These are phyloP conservation scores for Oncorhynchus gorbuscha DNA, from an alignment of 2,113 vertebrate species.

Conservation along the genomic window DNA sequence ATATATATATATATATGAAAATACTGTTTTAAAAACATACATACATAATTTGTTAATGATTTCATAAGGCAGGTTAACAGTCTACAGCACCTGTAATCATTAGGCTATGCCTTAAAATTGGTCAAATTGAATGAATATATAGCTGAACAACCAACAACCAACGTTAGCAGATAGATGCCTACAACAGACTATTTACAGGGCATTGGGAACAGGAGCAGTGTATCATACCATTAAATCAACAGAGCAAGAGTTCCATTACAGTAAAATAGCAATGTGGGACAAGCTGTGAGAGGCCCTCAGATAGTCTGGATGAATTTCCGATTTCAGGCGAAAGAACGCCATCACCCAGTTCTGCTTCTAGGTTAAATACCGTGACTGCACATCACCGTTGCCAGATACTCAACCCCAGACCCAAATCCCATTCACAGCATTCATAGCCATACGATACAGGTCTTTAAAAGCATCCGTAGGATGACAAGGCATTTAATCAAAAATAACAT, in stretches of 20 bases:
- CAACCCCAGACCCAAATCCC: background rate
- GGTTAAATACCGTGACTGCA: conserved; percentile 70
- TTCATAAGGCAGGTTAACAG: background rate
- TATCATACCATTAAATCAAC: conserved; percentile 31
- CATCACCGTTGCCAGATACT: conserved; percentile 37
- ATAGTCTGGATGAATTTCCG: background rate
- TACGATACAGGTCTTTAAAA: background rate
- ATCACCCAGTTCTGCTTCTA: background rate
- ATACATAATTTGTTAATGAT: background rate
- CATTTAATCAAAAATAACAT: background rate
- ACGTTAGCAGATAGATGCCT: conserved; percentile 8
- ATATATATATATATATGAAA: background rate
- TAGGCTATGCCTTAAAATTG: background rate
- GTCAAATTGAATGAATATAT: background rate
- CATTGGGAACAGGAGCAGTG: background rate
- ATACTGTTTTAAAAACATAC: too few relatives aligned
- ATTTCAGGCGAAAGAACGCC: background rate
- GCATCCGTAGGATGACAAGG: background rate
- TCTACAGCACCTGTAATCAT: background rate
- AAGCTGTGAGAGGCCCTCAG: conserved; percentile 59
- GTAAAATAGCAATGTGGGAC: conserved; percentile 54
- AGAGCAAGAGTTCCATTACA: conserved; percentile 63
- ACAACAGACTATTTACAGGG: background rate
- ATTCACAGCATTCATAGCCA: background rate
- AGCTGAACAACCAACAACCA: conserved; percentile 44